Base-by-base conservation (phyloP, 64 coral and sea anemone genomes). In the Hydrozoanthus tunicans region DNA sequence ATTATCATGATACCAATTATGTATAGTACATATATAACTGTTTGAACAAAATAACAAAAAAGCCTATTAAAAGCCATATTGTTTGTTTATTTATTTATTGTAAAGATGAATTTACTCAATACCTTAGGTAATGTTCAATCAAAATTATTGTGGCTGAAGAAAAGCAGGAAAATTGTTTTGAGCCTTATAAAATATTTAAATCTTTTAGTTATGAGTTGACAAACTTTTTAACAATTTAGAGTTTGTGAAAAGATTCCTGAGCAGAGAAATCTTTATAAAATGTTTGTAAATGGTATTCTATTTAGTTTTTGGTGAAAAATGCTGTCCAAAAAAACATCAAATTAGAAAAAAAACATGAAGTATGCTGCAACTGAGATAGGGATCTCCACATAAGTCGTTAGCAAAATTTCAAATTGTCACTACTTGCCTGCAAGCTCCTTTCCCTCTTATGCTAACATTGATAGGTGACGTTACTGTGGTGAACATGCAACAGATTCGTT, bases 21-120 rank as follows among this genome's bases (percentile, higher is more conserved):
- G 73, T 77, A 77, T 54, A 77, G 9, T 77, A 77, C 73, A 77
- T 27, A 53, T 77, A 77, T 54, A 77, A 77, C 73, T 77, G 54
- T 53, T 51, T 73, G 70, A 77, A 77, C 73, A 77, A 77, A 77
- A 77, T 77, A 77, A 77, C 10, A 53, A 77, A 53, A 13, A 3
- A 53, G 10, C 10, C 9, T 55, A 54, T 25, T 55, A 55, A 20
- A 20, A 20, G 20, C 20, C 20, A 20, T 20, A 27, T 52, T 52
- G 9, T 75, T 75, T 75, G 43, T 77, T 55, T 53, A 77, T 77
- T 11, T 77, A 9, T 77, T 77, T 77, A 70, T 77, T 55, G 52
- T 56, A 13, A 17, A 77, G 74, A 77, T 77, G 20, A 3, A 77
- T 77, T 77, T 25, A 55, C 51, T 77, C 74, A 77, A 77, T 55